Evolutionary conservation across 2,113 vertebrate genomes (phyloP), one percentile per base, ranked within the genome.

Genomic region (Prietella phreatophila): DNA sequence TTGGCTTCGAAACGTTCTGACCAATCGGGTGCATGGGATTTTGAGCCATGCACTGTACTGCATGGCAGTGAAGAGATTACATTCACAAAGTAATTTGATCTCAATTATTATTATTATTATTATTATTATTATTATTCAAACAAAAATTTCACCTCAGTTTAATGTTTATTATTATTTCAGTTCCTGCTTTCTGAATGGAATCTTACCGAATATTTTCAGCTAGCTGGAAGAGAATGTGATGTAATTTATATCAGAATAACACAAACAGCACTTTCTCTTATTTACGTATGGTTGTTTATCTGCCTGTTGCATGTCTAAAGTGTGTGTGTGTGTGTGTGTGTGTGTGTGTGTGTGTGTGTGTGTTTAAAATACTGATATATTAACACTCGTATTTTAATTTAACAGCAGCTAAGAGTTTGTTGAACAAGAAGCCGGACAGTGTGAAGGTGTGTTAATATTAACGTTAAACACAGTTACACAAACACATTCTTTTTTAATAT

Each of bases 371-470:
- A 9, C 22, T 83, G 56, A 61, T 63, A 36, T 89, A 90, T 92
- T 87, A 88, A 91, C 76, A 2, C 85, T 63, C 25, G 27, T 36
- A 61, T 63, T 89, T 85, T 55, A 25, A 36, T 13, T 71, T 30
- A 71, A 88, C 90, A 91, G 90, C 90, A 96, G 96, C 96, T 89
- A 97, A 97, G 92, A 97, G 96, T 93, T 94, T 97, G 91, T 92
- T 97, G 94, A 97, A 92, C 85, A 93, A 97, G 94, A 97, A 97
- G 91, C 93, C 96, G 0, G 96, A 97, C 89, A 96, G 96, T 90
- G 96, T 97, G 73, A 97, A 97, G 96, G 97, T 97, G 95, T 91
- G 95, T 94, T 73, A 8, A 8, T 39, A 36, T 73, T 73, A 9
- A 73, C 8, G 2, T 73, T 71, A 39, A 71, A 69, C 15, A 14